Percentiles rank a stretch among this genome's conserved stretches.
Conservation (phyloP, 2,888 invertebrate genomes). For the Archips xylosteana region DNA sequence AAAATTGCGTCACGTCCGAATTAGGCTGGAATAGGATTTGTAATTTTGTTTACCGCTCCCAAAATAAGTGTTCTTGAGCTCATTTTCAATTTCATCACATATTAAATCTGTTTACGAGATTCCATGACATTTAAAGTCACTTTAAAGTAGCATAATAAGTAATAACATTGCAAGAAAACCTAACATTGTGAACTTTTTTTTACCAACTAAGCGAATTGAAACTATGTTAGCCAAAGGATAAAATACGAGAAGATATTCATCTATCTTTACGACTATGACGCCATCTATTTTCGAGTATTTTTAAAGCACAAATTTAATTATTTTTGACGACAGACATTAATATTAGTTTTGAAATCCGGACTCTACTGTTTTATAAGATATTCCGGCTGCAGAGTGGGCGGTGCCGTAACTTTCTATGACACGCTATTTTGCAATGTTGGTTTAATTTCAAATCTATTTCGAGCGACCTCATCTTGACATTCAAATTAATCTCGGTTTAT, state of each 20-base stretch:
- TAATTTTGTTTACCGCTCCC: slow-evolving; percentile 31
- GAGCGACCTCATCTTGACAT: slow-evolving; percentile 59
- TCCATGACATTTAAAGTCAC: not conserved
- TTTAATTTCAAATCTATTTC: slow-evolving; percentile 65
- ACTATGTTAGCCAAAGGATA: not conserved
- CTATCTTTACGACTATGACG: not conserved
- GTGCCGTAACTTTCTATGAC: slow-evolving; percentile 44
- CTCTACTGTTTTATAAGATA: slow-evolving; percentile 56
- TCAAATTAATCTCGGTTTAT: slow-evolving; percentile 43
- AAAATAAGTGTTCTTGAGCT: slow-evolving; percentile 39
- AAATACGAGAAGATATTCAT: not conserved
- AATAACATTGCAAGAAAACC: not conserved
- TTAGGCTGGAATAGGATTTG: slow-evolving; percentile 11
- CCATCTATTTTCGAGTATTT: not conserved
- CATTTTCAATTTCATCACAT: slow-evolving; percentile 30
- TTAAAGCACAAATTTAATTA: not conserved
- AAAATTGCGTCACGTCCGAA: slow-evolving; percentile 1
- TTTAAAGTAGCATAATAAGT: not conserved
- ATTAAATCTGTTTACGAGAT: slow-evolving; percentile 24
- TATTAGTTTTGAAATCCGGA: slow-evolving; percentile 28
- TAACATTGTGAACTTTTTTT: not conserved
- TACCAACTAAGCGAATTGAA: not conserved
- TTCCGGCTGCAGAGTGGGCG: slow-evolving; percentile 48
- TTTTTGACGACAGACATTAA: slow-evolving; percentile 32
- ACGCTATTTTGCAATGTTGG: slow-evolving; percentile 66